Evolutionary conservation across 2,113 vertebrate species (phyloP).

Genomic region (Colaptes auratus): DNA sequence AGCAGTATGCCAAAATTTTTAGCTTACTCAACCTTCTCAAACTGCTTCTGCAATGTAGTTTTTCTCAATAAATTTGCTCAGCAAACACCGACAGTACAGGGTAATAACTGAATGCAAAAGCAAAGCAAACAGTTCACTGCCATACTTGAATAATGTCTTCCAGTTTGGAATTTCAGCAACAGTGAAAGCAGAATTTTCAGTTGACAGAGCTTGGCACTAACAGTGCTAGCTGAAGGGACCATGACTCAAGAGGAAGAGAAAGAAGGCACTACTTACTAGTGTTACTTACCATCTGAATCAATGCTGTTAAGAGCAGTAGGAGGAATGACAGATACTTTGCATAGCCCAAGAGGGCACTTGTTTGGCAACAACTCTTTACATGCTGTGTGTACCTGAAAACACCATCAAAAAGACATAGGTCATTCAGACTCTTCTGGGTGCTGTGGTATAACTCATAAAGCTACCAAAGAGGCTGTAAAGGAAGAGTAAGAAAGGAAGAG

Average conservation of each 20-base stretch:
- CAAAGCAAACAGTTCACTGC: not conserved
- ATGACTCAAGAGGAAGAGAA: not conserved
- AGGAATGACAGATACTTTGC: conserved; percentile 97
- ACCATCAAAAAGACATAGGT: not conserved
- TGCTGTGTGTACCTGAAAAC: conserved; percentile 87
- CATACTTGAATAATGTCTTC: not conserved
- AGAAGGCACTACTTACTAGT: not conserved
- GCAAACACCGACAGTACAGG: not conserved
- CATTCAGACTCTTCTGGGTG: not conserved
- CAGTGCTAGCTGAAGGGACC: not conserved
- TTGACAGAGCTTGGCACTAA: not conserved
- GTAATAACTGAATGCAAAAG: not conserved
- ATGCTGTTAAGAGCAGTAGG: conserved; percentile 98
- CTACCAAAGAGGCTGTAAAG: not conserved
- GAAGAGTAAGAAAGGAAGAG: not conserved
- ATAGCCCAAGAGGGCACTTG: conserved; percentile 95
- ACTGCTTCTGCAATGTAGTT: not conserved
- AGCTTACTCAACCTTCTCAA: not conserved
- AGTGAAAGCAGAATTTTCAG: not conserved
- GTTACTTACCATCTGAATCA: conserved; percentile 92
- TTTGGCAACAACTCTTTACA: conserved; percentile 90
- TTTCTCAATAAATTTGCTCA: not conserved
- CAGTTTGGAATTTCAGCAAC: not conserved
- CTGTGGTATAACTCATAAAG: not conserved
- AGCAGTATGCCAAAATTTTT: not conserved